Percentiles rank a stretch among this genome's conserved stretches.
Evolutionary conservation across 2,888 invertebrate species (phyloP).

Genomic region (Xanthostigma xanthostigma): DNA sequence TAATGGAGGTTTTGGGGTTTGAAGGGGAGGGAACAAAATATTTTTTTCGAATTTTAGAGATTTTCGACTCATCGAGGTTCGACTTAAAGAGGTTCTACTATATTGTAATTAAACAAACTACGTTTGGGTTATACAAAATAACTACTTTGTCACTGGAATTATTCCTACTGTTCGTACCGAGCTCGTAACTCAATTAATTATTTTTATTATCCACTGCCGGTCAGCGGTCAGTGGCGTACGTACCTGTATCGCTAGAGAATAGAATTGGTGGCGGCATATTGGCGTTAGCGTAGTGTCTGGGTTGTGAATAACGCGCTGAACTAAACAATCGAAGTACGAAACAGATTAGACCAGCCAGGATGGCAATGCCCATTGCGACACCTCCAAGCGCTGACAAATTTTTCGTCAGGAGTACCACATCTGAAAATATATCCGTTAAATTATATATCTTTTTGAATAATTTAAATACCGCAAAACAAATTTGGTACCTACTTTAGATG

Average conservation of each 20-base stretch:
- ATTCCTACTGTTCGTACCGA: too few species aligned
- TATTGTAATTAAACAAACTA: too few species aligned
- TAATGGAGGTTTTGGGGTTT: too few species aligned
- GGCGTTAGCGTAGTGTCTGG: slow-evolving; percentile 69
- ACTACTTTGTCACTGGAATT: too few species aligned
- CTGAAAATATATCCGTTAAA: slow-evolving; percentile 30
- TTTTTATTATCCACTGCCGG: background rate
- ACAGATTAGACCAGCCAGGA: slow-evolving; percentile 74
- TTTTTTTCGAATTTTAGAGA: too few species aligned
- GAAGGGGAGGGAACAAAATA: too few species aligned
- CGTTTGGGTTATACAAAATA: too few species aligned
- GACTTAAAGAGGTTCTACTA: too few species aligned
- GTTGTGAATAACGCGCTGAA: slow-evolving; percentile 41
- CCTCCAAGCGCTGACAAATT: slow-evolving; percentile 77
- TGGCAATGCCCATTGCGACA: slow-evolving; percentile 71
- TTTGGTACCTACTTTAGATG: too few species aligned
- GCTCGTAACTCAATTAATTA: background rate
- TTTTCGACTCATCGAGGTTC: too few species aligned
- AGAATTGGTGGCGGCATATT: slow-evolving; percentile 71
- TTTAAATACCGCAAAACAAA: too few species aligned
- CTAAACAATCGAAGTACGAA: slow-evolving; percentile 79
- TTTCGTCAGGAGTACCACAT: slow-evolving; percentile 66
- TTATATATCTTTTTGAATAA: too few species aligned
- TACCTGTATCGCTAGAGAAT: slow-evolving; percentile 76
- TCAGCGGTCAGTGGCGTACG: slow-evolving; percentile 14